Conservation (phyloP, 2,797 vertebrate genomes). For the Diglossa cyanea region DNA sequence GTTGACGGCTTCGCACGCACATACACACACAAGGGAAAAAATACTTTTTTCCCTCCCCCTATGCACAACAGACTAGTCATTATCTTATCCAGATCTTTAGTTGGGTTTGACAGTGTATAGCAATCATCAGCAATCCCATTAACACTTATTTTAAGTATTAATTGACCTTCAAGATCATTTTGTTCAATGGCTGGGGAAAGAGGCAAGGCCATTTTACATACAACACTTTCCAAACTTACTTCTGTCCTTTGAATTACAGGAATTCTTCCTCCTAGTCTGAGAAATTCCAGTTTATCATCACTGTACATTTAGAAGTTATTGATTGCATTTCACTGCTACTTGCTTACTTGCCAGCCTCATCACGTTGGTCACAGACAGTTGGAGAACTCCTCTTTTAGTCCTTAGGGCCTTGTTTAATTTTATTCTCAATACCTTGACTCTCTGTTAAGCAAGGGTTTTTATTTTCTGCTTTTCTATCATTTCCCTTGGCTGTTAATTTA, state of each 20-base stretch:
- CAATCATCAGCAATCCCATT: neutral
- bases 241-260: neutral
- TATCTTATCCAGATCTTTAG: neutral
- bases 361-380: rapidly evolving
- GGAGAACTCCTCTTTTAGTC: neutral
- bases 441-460: neutral
- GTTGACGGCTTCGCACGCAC: neutral
- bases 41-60: neutral
- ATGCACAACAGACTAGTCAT: neutral
- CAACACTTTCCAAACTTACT: neutral
- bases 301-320: neutral
- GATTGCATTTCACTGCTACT: neutral
- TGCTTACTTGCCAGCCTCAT: neutral
- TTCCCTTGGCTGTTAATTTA: neutral
- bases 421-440: neutral
- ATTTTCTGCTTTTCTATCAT: neutral
- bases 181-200: neutral
- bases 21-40: neutral
- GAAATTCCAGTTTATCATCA: neutral
- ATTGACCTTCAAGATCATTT: neutral
- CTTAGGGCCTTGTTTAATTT: neutral
- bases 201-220: neutral
- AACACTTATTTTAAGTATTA: neutral
- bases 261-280: neutral
- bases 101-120: neutral